Percentiles rank a stretch among this genome's conserved stretches.
phyloP scores from a whole-genome alignment of 2,797 vertebrate genomes.

The Onychomys leucogaster region DNA sequence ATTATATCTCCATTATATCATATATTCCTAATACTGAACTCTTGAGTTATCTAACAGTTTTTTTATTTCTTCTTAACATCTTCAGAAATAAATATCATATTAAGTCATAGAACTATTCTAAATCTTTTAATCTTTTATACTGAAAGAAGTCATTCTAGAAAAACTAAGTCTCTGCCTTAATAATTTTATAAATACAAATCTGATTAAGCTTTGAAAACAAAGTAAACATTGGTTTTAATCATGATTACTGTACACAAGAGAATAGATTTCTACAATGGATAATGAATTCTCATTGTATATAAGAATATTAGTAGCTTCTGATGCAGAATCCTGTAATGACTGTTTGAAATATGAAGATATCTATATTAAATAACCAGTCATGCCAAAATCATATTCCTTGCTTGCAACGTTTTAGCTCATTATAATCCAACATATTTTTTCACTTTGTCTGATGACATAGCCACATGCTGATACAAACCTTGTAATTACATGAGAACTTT shows the following conservation, averaged over 20 bases:
- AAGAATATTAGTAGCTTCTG: conserved; percentile 52
- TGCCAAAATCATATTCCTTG: not conserved
- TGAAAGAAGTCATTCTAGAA: conserved; percentile 67
- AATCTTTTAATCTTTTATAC: conserved; percentile 51
- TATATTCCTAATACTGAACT: not conserved
- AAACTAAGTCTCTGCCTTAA: conserved; percentile 60
- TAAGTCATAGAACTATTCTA: not conserved
- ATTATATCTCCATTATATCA: not conserved
- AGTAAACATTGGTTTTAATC: conserved; percentile 59
- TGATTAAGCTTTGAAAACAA: conserved; percentile 70
- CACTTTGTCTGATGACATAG: conserved; percentile 12
- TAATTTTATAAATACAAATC: conserved; percentile 70
- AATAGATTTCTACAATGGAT: conserved; percentile 51
- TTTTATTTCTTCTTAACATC: conserved; percentile 28
- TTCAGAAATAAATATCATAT: conserved; percentile 31
- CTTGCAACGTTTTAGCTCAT: conserved; percentile 17
- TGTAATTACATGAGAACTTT: conserved; percentile 53
- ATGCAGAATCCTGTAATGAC: not conserved
- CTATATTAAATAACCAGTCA: not conserved
- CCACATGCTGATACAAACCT: not conserved
- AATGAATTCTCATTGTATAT: conserved; percentile 28
- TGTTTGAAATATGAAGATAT: not conserved
- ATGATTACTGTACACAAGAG: conserved; percentile 55
- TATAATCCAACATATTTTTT: conserved; percentile 40
- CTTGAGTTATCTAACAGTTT: not conserved